Evolutionary conservation across 2,888 invertebrate genomes (phyloP).

Genomic region (Empis livida): DNA sequence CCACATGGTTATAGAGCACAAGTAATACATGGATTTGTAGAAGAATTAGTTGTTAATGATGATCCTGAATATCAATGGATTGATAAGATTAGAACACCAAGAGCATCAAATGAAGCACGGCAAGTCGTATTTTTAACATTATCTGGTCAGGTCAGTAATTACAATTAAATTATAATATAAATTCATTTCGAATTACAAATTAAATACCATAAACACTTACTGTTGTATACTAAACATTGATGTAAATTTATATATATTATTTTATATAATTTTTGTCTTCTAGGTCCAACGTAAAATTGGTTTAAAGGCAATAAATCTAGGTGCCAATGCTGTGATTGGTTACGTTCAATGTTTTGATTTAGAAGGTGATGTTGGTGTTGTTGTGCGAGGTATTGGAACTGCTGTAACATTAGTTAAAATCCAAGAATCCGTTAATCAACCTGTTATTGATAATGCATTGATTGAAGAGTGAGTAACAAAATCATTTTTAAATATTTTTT

Average conservation of each 20-base stretch:
- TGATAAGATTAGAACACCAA: slow-evolving; percentile 92
- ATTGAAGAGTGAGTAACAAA: slow-evolving; percentile 48
- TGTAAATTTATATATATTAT: no score
- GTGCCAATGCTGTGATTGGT: slow-evolving; percentile 90
- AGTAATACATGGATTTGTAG: slow-evolving; percentile 88
- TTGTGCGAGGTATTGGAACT: slow-evolving; percentile 88
- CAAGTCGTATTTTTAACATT: slow-evolving; percentile 92
- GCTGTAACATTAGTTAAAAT: slow-evolving; percentile 60
- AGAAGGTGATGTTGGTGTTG: slow-evolving; percentile 94
- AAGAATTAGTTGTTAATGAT: slow-evolving; percentile 89
- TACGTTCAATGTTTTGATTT: slow-evolving; percentile 91
- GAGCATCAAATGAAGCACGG: slow-evolving; percentile 93
- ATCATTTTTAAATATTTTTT: background rate
- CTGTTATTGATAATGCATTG: slow-evolving; percentile 33
- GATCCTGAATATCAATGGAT: slow-evolving; percentile 95
- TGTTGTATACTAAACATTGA: no score
- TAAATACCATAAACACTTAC: no score
- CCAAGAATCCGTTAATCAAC: slow-evolving; percentile 36
- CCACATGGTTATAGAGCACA: slow-evolving; percentile 80
- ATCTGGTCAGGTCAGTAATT: slow-evolving; percentile 60
- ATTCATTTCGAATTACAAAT: no score
- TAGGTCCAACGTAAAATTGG: slow-evolving; percentile 82
- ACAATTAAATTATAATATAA: background rate
- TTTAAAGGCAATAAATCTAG: slow-evolving; percentile 80
- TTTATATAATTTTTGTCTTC: background rate